These are phyloP conservation scores for Tetragonula carbonaria DNA, from an alignment of 2,888 invertebrate genomes.

Conservation along the genomic window DNA sequence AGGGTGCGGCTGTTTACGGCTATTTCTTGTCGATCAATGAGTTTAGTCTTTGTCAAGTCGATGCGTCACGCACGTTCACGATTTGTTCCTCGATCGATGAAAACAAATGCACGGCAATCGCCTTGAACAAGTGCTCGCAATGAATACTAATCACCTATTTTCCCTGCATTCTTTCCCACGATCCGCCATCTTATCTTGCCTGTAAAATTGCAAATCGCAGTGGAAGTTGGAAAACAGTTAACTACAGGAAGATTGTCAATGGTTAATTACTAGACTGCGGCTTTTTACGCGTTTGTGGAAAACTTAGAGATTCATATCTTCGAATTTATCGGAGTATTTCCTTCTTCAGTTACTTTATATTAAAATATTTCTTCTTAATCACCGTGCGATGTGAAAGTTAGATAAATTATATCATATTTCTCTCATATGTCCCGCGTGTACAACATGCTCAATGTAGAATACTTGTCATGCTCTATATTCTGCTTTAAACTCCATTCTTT, in stretches of 20 bases:
- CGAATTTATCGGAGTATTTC: too few relatives aligned
- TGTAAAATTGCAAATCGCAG: not conserved
- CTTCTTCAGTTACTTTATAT: too few relatives aligned
- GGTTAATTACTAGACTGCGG: not conserved
- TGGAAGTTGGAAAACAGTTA: not conserved
- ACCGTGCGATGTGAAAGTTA: too few relatives aligned
- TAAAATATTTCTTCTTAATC: too few relatives aligned
- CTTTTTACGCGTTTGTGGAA: too few relatives aligned
- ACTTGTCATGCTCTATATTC: too few relatives aligned
- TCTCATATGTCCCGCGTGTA: too few relatives aligned
- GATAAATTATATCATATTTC: too few relatives aligned
- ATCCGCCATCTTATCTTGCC: not conserved
- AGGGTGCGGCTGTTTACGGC: constrained; percentile 79
- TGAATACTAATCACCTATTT: constrained; percentile 30
- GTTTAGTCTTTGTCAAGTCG: constrained; percentile 44
- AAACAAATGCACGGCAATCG: constrained; percentile 33
- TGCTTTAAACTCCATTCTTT: too few relatives aligned
- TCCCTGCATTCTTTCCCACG: constrained; percentile 43
- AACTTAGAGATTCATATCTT: too few relatives aligned
- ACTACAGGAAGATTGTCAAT: too few relatives aligned
- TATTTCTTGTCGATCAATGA: constrained; percentile 45
- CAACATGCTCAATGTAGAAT: too few relatives aligned
- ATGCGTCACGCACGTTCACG: constrained; percentile 28
- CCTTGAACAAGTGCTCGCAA: constrained; percentile 39
- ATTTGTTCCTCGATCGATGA: constrained; percentile 33